Evolutionary conservation across 1,140 invertebrate species (phyloP).

Genomic region (Nixonia krombeini): DNA sequence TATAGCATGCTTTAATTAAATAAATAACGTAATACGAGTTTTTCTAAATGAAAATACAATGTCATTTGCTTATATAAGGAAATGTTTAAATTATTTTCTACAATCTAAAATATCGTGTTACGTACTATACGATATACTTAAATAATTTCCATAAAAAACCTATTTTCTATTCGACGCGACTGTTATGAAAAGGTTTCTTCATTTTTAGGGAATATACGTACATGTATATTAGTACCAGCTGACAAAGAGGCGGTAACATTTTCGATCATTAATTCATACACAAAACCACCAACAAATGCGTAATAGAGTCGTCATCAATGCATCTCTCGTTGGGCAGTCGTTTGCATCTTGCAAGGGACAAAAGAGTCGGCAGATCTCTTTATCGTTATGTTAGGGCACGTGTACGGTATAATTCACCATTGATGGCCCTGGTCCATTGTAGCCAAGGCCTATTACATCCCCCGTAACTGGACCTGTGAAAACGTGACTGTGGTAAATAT

Average conservation of each 20-base stretch:
- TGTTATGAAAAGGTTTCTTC: too few species aligned
- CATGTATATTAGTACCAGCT: too few species aligned
- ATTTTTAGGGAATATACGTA: too few species aligned
- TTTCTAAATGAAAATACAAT: too few species aligned
- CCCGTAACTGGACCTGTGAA: conserved; percentile 29
- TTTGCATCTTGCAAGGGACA: conserved; percentile 45
- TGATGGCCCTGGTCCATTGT: conserved; percentile 65
- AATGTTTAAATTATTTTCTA: too few species aligned
- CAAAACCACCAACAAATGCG: conserved; percentile 41
- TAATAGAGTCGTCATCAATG: conserved; percentile 61
- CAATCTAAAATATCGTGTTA: too few species aligned
- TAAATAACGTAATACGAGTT: too few species aligned
- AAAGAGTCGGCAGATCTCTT: conserved; percentile 56
- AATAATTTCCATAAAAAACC: too few species aligned
- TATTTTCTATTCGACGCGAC: too few species aligned
- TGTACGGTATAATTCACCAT: conserved; percentile 63
- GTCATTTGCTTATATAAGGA: too few species aligned
- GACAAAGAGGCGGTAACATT: conserved; percentile 31
- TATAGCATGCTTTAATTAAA: too few species aligned
- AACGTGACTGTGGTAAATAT: conserved; percentile 51
- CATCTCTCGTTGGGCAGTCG: conserved; percentile 31
- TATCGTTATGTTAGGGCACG: conserved; percentile 58
- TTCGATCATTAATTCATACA: conserved; percentile 38
- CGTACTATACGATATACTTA: too few species aligned
- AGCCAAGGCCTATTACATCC: conserved; percentile 53